These are phyloP conservation scores for Pristiophorus japonicus DNA, from an alignment of 2,113 vertebrate species.

Conservation along the genomic window DNA sequence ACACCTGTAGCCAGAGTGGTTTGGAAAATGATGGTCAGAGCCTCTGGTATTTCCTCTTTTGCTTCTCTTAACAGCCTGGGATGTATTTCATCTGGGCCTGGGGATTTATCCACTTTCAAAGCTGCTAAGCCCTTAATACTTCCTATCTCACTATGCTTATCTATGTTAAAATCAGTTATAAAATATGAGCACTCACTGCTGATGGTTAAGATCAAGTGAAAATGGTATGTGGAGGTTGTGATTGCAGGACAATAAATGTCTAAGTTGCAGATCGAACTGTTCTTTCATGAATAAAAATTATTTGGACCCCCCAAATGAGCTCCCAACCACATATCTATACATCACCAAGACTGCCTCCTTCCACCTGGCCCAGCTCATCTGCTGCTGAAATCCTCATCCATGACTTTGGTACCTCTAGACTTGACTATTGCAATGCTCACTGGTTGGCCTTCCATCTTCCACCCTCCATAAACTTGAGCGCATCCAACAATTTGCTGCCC, in stretches of 20 bases:
- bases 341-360: not conserved
- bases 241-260: not conserved
- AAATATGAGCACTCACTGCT: not conserved
- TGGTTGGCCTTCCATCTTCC: no score
- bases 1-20: no score
- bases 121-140: no score
- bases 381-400: not conserved
- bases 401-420: not conserved
- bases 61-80: no score
- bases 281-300: not conserved
- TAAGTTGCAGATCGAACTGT: not conserved
- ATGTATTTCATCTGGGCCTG: no score
- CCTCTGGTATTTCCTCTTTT: no score
- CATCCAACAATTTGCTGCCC: not conserved
- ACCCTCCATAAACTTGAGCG: no score
- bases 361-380: not conserved
- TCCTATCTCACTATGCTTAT: no score
- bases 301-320: not conserved
- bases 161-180: not conserved
- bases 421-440: no score
- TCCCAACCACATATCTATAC: not conserved
- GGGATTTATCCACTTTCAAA: no score
- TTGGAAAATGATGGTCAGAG: no score
- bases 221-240: not conserved
- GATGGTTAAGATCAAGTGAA: not conserved